Conservation (phyloP, 23 tunicate genomes). For the Styela plicata region DNA sequence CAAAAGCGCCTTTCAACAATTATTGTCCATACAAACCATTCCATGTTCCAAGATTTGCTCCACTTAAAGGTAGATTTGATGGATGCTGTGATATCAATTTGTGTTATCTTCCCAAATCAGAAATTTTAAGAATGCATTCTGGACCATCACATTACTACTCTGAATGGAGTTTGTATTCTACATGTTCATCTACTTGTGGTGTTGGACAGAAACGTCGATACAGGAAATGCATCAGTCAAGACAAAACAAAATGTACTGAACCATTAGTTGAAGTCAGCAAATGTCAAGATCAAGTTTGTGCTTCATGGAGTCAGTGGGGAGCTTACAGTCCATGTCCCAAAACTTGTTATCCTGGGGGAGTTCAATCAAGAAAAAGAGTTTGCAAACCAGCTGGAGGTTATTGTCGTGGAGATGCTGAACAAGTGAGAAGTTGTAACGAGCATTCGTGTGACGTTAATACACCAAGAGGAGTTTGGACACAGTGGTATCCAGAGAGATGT, state of each 20-base stretch:
- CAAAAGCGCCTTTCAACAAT: background rate
- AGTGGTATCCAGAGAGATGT: background rate
- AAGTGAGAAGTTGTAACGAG: background rate
- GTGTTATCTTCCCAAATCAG: slow-evolving; percentile 56
- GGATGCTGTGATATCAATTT: slow-evolving; percentile 72
- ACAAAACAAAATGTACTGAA: slow-evolving; percentile 2
- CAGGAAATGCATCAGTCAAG: slow-evolving; percentile 40
- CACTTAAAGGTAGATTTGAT: slow-evolving; percentile 64
- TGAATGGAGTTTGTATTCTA: slow-evolving; percentile 36
- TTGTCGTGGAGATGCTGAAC: background rate
- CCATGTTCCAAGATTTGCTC: slow-evolving; percentile 43
- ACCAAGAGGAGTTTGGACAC: slow-evolving; percentile 4
- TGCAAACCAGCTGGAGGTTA: background rate
- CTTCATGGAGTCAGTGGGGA: slow-evolving; percentile 17
- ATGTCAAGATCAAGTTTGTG: background rate
- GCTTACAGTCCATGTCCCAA: background rate
- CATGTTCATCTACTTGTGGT: slow-evolving; percentile 52
- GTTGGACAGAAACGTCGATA: slow-evolving; percentile 23
- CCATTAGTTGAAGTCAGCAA: background rate
- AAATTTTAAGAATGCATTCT: slow-evolving; percentile 19
- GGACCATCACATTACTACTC: slow-evolving; percentile 44
- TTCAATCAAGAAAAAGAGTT: background rate
- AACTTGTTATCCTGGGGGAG: background rate
- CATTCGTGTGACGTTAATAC: background rate
- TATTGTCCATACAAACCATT: slow-evolving; percentile 54